Base-by-base conservation (phyloP, 2,888 invertebrate species). In the Epicampocera succincta region DNA sequence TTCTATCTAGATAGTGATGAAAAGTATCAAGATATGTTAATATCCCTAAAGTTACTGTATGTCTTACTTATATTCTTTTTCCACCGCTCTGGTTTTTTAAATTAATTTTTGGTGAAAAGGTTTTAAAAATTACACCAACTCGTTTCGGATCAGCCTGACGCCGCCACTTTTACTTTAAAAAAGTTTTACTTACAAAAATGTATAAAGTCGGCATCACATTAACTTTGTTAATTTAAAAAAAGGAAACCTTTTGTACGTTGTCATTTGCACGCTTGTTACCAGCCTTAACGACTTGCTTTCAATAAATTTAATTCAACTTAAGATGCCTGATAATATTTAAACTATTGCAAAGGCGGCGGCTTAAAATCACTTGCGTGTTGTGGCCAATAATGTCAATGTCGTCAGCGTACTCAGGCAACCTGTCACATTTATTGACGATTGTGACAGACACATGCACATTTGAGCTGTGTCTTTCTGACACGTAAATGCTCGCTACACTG, bases 331-430 rank as follows among this genome's bases (percentile, higher is more conserved):
- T 65, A 56, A 58, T 40, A 29, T 65, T 48, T 29, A 25, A 75
- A 33, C 42, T 68, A 58, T 48, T 60, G 21, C 13, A 76, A 76
- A 52, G 52, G 68, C 61, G 52, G 46, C 61, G 21, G 61, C 52
- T 69, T 69, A 52, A 40, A 48, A 52, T 40, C 65, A 58, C 48
- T 69, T 76, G 76, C 69, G 61, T 69, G 69, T 61, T 76, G 25
- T 54, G 60, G 52, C 15, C 76, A 69, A 76, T 69, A 76, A 63
- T 69, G 76, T 69, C 76, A 61, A 54, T 69, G 54, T 61, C 61
- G 46, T 69, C 69, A 76, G 25, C 42, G 40, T 69, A 61, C 29
- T 46, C 61, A 76, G 19, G 69, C 68, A 76, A 76, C 69, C 61
- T 76, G 76, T 76, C 76, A 61, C 52, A 61, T 54, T 76, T 69